phyloP scores from a whole-genome alignment of 2,888 invertebrate genomes.

The Clusia tigrina region DNA sequence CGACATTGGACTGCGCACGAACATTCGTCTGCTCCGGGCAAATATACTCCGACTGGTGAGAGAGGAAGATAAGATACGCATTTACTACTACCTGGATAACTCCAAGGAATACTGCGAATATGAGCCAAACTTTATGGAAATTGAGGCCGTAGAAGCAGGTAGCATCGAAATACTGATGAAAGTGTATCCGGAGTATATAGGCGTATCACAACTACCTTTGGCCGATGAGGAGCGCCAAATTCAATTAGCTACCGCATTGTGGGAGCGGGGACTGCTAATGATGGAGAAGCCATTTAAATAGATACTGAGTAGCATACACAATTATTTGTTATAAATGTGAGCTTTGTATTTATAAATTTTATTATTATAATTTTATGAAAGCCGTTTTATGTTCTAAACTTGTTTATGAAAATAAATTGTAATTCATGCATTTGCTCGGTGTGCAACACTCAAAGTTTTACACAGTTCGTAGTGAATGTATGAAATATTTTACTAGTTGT shows the following conservation, averaged over 20 bases:
- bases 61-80: conserved; percentile 69
- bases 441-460: no score
- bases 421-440: no score
- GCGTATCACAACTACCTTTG: conserved; percentile 76
- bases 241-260: conserved; percentile 74
- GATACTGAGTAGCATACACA: background rate
- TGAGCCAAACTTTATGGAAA: conserved; percentile 79
- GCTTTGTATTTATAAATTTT: no score
- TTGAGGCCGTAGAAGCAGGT: conserved; percentile 73
- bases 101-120: conserved; percentile 84
- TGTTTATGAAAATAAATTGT: no score
- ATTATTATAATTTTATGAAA: no score
- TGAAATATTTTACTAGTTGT: no score
- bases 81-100: conserved; percentile 88
- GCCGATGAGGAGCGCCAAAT: conserved; percentile 73
- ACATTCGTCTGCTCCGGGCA: conserved; percentile 70
- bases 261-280: conserved; percentile 84
- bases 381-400: no score
- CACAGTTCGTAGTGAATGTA: no score
- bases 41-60: conserved; percentile 70
- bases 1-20: conserved; percentile 65
- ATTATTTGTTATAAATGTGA: no score
- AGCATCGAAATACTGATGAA: conserved; percentile 76
- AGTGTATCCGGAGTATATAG: conserved; percentile 79
- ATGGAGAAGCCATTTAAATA: conserved; percentile 65